Evolutionary conservation across 2,797 vertebrate species (phyloP), one percentile per base, ranked within the genome.

Genomic region (Channallabes apus): DNA sequence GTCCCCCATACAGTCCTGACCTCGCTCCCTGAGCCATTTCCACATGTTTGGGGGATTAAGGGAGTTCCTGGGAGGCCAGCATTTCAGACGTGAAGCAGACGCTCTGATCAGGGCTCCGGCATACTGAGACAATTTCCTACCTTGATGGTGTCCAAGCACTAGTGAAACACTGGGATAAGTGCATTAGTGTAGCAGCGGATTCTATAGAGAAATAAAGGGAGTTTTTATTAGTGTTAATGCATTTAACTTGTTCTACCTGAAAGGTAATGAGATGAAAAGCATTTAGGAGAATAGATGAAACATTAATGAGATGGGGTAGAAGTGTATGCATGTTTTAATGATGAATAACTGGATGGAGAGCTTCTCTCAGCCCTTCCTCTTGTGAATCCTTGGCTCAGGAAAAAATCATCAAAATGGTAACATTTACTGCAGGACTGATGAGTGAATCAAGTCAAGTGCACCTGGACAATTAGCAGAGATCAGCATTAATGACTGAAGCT

Each of bases 381-480:
- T 51, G 3, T 72, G 7, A 32, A 68, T 20, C 32, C 27, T 68
- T 35, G 18, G 35, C 3, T 41, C 14, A 14, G n/a, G n/a, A 51
- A 15, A 6, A 29, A n/a, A 41, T 72, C 69, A 17, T 54, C 20
- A 71, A 3, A 54, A 18, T 58, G 20, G 18, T 76, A 29, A 12
- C n/a, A 29, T 9, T 3, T 4, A 15, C 14, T 62, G 61, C 27
- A 17, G 35, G 12, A 27, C 22, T 62, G 15, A 64, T 27, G 41
- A 41, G 20, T 65, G 78, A 46, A 20, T 46, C 15, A 51, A 20
- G 38, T 80, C n/a, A n/a, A n/a, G n/a, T n/a, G 78, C 78, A 80
- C 78, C 78, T 80, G 78, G 61, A 27, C 38, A 51, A 46, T 35
- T 35, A 35, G 35, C 35, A 35, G 35, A 35, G 35, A 35, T 35